Conservation (phyloP, 2,888 invertebrate genomes). For the Timema podura region DNA sequence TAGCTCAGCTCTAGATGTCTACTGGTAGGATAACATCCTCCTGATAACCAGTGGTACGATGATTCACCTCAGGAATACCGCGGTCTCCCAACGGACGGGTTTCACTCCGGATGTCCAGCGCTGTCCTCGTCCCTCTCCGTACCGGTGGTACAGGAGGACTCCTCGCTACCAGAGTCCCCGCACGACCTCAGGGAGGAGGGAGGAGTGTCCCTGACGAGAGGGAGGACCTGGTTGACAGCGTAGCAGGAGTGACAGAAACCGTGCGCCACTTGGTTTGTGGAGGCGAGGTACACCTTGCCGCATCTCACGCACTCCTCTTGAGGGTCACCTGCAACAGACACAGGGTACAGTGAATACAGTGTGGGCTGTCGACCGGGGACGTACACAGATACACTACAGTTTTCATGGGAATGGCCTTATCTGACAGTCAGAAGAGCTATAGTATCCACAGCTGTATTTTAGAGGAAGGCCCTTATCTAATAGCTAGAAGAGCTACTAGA, state of each 20-base stretch:
- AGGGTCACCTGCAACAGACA: constrained; percentile 50
- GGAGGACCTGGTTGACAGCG: constrained; percentile 34
- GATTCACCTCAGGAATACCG: too few species aligned
- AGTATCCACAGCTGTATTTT: too few species aligned
- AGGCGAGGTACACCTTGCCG: constrained; percentile 51
- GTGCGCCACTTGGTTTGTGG: constrained; percentile 41
- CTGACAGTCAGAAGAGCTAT: too few species aligned
- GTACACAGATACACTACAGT: too few species aligned
- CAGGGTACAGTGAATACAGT: neutral
- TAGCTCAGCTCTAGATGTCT: too few species aligned
- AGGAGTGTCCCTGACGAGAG: constrained; percentile 26
- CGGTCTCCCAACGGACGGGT: too few species aligned
- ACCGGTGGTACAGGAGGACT: constrained; percentile 32
- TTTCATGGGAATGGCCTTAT: too few species aligned
- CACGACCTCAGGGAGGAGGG: constrained; percentile 32
- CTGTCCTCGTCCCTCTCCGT: constrained; percentile 35
- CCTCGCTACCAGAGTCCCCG: constrained; percentile 35
- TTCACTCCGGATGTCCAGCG: constrained; percentile 20
- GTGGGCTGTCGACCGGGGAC: too few species aligned
- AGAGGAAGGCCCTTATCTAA: too few species aligned
- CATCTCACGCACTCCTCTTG: constrained; percentile 58
- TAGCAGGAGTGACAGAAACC: constrained; percentile 45
- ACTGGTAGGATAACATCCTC: too few species aligned
- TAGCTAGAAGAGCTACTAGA: too few species aligned
- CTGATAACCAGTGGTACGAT: too few species aligned